These are phyloP conservation scores for Marmota monax DNA, from an alignment of 2,113 vertebrate species.

Conservation along the genomic window DNA sequence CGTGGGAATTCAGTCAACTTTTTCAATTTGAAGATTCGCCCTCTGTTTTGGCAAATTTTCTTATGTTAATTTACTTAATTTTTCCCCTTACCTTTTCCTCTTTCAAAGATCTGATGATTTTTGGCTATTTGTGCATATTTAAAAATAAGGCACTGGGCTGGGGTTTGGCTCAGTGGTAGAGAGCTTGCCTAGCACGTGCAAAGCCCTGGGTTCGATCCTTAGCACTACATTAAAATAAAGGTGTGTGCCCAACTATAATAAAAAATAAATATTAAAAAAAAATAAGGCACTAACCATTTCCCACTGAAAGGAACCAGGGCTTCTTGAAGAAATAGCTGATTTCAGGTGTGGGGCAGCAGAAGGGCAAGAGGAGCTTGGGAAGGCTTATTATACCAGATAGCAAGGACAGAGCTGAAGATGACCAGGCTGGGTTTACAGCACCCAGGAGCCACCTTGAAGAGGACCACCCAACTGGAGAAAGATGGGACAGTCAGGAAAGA, in stretches of 20 bases:
- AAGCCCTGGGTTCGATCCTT: too few relatives aligned
- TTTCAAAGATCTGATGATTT: constrained; percentile 17
- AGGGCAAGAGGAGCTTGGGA: background rate
- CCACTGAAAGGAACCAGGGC: background rate
- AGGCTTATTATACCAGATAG: background rate
- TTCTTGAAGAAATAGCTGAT: constrained; percentile 33
- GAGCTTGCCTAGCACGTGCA: too few relatives aligned
- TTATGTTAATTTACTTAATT: background rate
- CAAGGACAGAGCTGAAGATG: background rate
- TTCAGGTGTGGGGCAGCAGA: background rate
- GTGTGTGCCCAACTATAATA: too few relatives aligned
- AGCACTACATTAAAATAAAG: too few relatives aligned
- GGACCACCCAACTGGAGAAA: background rate
- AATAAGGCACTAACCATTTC: constrained; percentile 33
- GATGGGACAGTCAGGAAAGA: background rate
- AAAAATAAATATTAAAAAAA: background rate
- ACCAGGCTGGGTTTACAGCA: background rate
- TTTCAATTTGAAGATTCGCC: background rate
- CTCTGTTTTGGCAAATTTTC: background rate
- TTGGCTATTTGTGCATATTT: background rate
- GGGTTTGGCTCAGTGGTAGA: too few relatives aligned
- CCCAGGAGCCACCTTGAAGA: background rate
- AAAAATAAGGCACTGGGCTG: background rate
- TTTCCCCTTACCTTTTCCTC: background rate
- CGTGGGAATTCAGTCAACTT: background rate